These are phyloP conservation scores for Passer montanus DNA, from an alignment of 2,113 vertebrate genomes.

Conservation along the genomic window DNA sequence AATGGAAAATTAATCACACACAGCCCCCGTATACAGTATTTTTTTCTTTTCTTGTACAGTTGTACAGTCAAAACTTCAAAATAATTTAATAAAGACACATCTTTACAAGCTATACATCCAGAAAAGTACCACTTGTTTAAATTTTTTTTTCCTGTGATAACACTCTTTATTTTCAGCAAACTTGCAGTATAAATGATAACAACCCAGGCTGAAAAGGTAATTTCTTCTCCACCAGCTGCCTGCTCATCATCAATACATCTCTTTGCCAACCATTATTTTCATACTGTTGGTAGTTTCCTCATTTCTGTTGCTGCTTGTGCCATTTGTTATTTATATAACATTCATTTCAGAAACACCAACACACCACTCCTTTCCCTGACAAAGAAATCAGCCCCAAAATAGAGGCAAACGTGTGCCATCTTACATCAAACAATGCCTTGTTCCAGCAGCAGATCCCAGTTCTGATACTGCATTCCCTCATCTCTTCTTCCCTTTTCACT, in stretches of 20 bases:
- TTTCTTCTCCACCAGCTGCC: background rate
- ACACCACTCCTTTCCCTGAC: background rate
- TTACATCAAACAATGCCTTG: background rate
- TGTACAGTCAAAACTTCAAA: constrained; percentile 25
- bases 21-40: background rate
- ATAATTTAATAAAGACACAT: constrained; percentile 60
- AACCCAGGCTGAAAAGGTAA: background rate
- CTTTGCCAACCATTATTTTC: constrained; percentile 10
- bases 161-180: background rate
- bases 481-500: background rate
- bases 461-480: background rate
- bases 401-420: background rate
- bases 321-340: background rate
- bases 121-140: background rate
- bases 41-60: background rate
- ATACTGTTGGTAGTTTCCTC: background rate
- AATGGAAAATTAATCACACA: background rate
- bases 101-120: background rate
- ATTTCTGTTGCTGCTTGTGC: constrained; percentile 39
- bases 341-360: background rate
- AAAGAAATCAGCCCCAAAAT: background rate
- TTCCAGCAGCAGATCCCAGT: background rate
- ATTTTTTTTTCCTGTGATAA: background rate
- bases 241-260: background rate
- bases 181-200: background rate